Evolutionary conservation across 1,140 invertebrate species (phyloP).

Genomic region (Trichogramma pretiosum): DNA sequence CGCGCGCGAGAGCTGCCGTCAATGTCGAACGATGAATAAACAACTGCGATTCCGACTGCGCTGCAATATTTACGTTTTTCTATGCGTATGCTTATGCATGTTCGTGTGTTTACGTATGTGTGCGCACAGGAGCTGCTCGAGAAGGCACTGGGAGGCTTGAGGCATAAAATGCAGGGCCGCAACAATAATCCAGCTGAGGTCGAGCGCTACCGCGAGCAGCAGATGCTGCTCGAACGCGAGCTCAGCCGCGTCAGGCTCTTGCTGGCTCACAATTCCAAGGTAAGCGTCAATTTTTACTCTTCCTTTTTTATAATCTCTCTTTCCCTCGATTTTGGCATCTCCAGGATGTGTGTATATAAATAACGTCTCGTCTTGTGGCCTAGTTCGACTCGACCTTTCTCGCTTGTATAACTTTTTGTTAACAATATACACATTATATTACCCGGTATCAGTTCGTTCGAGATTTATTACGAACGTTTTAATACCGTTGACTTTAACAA

Average conservation of each 20-base stretch:
- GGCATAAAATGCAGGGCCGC: slow-evolving; percentile 55
- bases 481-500: too few relatives aligned
- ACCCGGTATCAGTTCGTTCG: too few relatives aligned
- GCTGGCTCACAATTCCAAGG: slow-evolving; percentile 83
- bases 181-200: slow-evolving; percentile 56
- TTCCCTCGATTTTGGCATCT: too few relatives aligned
- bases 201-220: slow-evolving; percentile 62
- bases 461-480: too few relatives aligned
- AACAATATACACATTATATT: too few relatives aligned
- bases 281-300: slow-evolving; percentile 33
- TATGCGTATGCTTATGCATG: too few relatives aligned
- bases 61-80: too few relatives aligned
- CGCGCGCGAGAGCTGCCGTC: not conserved
- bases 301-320: not conserved
- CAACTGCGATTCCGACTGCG: not conserved
- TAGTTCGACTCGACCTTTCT: too few relatives aligned
- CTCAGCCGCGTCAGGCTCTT: slow-evolving; percentile 72
- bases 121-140: slow-evolving; percentile 60
- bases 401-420: too few relatives aligned
- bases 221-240: slow-evolving; percentile 69
- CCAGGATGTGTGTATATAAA: too few relatives aligned
- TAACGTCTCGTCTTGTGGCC: too few relatives aligned
- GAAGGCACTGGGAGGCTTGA: slow-evolving; percentile 60
- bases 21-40: too few relatives aligned
- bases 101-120: not conserved